A percentile compares a stretch with the other conserved stretches of the same genome.
These are phyloP conservation scores for Ochropleura leucogaster DNA, from an alignment of 2,888 invertebrate genomes.

Conservation along the genomic window DNA sequence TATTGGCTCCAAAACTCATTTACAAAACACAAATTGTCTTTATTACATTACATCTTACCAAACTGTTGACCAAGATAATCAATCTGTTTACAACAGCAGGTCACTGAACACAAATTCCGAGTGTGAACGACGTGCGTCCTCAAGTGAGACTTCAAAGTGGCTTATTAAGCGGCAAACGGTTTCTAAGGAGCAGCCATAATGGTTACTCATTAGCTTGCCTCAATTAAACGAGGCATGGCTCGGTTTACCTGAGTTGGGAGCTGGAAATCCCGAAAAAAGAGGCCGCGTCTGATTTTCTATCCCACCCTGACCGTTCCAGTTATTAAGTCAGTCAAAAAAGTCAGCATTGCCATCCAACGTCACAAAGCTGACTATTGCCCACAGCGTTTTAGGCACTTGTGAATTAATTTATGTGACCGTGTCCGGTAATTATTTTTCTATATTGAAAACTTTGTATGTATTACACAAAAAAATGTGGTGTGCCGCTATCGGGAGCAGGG, in stretches of 20 bases:
- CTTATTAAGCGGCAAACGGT: slow-evolving; percentile 66
- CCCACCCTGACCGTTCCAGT: background rate
- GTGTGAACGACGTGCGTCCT: slow-evolving; percentile 53
- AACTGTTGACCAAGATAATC: slow-evolving; percentile 54
- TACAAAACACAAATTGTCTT: background rate
- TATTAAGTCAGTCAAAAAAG: background rate
- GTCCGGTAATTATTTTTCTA: too few species aligned
- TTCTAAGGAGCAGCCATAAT: slow-evolving; percentile 68
- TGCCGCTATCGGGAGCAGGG: too few species aligned
- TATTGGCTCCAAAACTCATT: background rate
- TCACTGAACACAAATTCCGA: slow-evolving; percentile 68
- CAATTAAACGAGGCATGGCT: slow-evolving; percentile 70
- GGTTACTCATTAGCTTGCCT: slow-evolving; percentile 73
- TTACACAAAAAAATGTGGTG: too few species aligned
- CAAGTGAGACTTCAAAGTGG: slow-evolving; percentile 69
- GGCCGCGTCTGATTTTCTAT: background rate
- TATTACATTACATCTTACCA: slow-evolving; percentile 2
- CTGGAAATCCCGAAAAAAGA: background rate
- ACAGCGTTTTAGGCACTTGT: too few species aligned
- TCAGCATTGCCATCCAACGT: too few species aligned
- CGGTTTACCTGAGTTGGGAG: slow-evolving; percentile 62
- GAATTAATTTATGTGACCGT: too few species aligned
- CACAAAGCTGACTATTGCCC: too few species aligned
- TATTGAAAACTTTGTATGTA: too few species aligned
- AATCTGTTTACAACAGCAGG: slow-evolving; percentile 61